Conservation (phyloP, 2,888 invertebrate genomes). For the Lepidocyrtoides sp. region DNA sequence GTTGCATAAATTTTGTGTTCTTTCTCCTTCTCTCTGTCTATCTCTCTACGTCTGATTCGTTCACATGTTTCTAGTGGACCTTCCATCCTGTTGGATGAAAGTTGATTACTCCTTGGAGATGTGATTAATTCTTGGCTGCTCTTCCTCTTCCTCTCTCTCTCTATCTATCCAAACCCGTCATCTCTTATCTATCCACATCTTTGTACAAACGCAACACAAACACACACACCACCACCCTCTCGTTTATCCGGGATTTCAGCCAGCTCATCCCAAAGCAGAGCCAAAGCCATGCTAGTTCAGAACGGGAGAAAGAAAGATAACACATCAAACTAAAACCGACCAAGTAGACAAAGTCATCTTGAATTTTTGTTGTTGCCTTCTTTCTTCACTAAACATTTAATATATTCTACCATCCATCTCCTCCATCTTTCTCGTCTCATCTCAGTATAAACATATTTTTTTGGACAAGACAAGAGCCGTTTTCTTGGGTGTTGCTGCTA, state of each 20-base stretch:
- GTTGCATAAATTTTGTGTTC: constrained; percentile 69
- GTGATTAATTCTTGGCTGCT: constrained; percentile 79
- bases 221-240: too few species aligned
- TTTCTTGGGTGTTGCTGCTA: too few species aligned
- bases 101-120: constrained; percentile 80
- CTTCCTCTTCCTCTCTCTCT: background rate
- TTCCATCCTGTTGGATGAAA: constrained; percentile 58
- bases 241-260: too few species aligned
- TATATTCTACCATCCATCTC: constrained; percentile 2
- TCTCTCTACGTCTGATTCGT: too few species aligned
- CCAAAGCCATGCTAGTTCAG: constrained; percentile 18
- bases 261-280: background rate
- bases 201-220: constrained; percentile 29
- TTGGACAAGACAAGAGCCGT: background rate
- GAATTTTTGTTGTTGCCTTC: constrained; percentile 6
- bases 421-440: too few species aligned
- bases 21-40: background rate
- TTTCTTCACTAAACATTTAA: background rate
- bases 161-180: constrained; percentile 19
- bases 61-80: constrained; percentile 27
- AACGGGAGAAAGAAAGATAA: background rate
- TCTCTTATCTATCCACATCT: constrained; percentile 45
- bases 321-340: too few species aligned
- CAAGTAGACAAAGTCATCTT: constrained; percentile 9
- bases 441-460: background rate